phyloP scores from a whole-genome alignment of 2,797 vertebrate genomes.

The Aeoliscus strigatus region DNA sequence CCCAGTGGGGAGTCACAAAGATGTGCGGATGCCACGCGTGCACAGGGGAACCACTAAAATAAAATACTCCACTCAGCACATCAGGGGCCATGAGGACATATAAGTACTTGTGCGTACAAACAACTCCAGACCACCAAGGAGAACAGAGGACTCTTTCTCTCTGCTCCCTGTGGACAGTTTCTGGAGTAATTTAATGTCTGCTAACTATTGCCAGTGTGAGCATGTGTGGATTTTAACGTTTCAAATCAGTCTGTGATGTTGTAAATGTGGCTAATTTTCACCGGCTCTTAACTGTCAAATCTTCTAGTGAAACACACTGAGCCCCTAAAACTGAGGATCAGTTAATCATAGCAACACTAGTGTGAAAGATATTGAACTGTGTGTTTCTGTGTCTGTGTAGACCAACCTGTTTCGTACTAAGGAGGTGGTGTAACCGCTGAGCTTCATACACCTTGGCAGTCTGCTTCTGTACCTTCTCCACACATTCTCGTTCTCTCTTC shows the following conservation, averaged over 20 bases:
- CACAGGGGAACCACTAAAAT: conserved; percentile 63
- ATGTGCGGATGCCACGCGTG: conserved; percentile 46
- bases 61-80: conserved; percentile 88
- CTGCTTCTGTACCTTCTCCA: conserved; percentile 73
- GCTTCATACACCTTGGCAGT: conserved; percentile 74
- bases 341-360: no score
- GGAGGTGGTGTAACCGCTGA: conserved; percentile 86
- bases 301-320: no score
- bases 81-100: conserved; percentile 81
- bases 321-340: no score
- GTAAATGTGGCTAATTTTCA: no score
- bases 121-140: conserved; percentile 13
- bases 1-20: conserved; percentile 74
- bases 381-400: conserved; percentile 1
- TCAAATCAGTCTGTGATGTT: no score
- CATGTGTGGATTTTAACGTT: no score
- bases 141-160: no score
- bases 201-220: no score
- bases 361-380: no score
- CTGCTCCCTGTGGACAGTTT: no score
- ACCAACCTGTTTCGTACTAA: conserved; percentile 90
- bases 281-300: no score
- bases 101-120: conserved; percentile 40
- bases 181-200: no score
- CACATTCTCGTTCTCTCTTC: conserved; percentile 72